Conservation (phyloP, 2,888 invertebrate genomes). For the Caenorhabditis drosophilae region DNA sequence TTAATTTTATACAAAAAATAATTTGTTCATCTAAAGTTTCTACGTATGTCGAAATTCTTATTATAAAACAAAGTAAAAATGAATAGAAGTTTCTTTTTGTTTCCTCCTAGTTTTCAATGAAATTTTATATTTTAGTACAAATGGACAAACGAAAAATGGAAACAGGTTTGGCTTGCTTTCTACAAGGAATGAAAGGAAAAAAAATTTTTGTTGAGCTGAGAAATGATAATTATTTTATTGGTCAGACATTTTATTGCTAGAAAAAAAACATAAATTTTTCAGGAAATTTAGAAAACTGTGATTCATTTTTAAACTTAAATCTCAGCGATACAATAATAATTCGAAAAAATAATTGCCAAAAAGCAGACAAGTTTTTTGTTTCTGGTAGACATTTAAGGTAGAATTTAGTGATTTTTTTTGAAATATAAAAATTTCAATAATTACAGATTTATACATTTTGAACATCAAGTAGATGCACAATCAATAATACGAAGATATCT, state of each 20-base stretch:
- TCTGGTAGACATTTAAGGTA: slow-evolving; percentile 17
- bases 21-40: too few species aligned
- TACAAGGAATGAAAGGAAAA: slow-evolving; percentile 29
- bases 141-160: slow-evolving; percentile 15
- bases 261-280: background rate
- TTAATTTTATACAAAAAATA: too few species aligned
- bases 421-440: background rate
- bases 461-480: slow-evolving; percentile 11
- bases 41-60: too few species aligned
- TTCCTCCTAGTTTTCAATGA: too few species aligned
- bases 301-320: slow-evolving; percentile 16
- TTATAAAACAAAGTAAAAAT: background rate
- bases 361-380: slow-evolving; percentile 12
- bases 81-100: background rate
- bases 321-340: slow-evolving; percentile 16
- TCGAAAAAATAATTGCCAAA: background rate
- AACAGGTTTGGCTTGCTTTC: slow-evolving; percentile 14
- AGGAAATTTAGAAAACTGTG: slow-evolving; percentile 18
- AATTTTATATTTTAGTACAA: slow-evolving; percentile 8
- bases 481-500: slow-evolving; percentile 15
- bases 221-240: slow-evolving; percentile 20
- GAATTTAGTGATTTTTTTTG: background rate
- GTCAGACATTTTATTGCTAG: slow-evolving; percentile 2
- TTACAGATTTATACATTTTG: slow-evolving; percentile 32
- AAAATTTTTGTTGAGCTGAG: slow-evolving; percentile 24